Evolutionary conservation across 2,888 invertebrate genomes (phyloP).

Genomic region (Anoplius nigerrimus): DNA sequence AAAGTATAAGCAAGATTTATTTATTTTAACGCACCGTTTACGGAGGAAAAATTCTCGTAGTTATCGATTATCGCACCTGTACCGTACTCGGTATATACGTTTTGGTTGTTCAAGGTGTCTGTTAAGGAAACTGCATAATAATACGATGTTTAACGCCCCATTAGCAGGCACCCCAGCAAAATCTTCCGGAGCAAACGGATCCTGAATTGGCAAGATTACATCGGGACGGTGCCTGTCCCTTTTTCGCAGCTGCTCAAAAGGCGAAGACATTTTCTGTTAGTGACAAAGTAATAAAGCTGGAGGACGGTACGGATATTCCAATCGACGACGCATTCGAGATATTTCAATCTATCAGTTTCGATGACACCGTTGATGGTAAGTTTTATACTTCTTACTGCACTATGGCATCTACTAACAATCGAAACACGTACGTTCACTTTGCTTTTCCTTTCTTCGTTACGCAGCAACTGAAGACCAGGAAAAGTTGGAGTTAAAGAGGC

Average conservation of each 20-base stretch:
- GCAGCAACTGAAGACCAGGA: constrained; percentile 66
- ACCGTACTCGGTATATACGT: background rate
- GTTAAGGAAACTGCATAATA: background rate
- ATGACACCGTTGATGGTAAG: constrained; percentile 76
- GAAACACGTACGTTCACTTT: background rate
- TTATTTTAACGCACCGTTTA: background rate
- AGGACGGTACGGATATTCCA: constrained; percentile 71
- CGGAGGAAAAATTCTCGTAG: background rate
- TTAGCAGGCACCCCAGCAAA: constrained; percentile 59
- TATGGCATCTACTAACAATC: background rate
- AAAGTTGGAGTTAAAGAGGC: constrained; percentile 67
- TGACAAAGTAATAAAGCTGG: constrained; percentile 65
- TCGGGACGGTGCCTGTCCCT: constrained; percentile 65
- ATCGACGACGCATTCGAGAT: constrained; percentile 72
- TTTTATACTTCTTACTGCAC: constrained; percentile 8
- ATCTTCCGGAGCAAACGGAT: constrained; percentile 60
- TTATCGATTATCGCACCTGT: background rate
- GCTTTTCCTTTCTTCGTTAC: constrained; percentile 5
- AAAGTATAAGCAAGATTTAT: background rate
- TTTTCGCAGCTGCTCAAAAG: constrained; percentile 64
- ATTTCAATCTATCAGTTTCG: constrained; percentile 77
- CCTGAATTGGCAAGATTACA: constrained; percentile 64
- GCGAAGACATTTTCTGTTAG: constrained; percentile 60
- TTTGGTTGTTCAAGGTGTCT: background rate
- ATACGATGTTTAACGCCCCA: constrained; percentile 4